Conservation (phyloP, 2,797 vertebrate genomes). For the Acomys russatus region DNA sequence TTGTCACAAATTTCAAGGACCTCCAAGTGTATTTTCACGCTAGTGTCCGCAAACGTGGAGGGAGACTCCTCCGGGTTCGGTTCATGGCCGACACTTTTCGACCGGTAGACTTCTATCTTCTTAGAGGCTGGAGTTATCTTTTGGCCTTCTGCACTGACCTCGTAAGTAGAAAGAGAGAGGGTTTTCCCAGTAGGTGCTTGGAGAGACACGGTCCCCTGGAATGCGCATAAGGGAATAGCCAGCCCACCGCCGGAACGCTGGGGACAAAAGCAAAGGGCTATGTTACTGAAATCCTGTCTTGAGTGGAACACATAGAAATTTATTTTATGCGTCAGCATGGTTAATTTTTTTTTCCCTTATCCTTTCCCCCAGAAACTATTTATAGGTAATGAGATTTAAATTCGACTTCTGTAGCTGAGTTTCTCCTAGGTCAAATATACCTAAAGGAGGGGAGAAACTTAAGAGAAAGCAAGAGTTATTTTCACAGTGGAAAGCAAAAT, state of each 20-base stretch:
- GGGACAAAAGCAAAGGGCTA: slow-evolving; percentile 59
- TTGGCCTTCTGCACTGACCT: slow-evolving; percentile 97
- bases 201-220: slow-evolving; percentile 98
- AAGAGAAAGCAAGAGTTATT: slow-evolving; percentile 1
- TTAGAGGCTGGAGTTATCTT: slow-evolving; percentile 93
- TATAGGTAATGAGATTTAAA: slow-evolving; percentile 34
- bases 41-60: slow-evolving; percentile 91
- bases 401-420: not conserved
- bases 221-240: slow-evolving; percentile 96
- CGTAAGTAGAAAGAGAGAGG: slow-evolving; percentile 97
- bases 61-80: slow-evolving; percentile 93
- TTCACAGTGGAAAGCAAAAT: slow-evolving; percentile 7
- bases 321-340: slow-evolving; percentile 12
- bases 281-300: not conserved
- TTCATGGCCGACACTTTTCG: slow-evolving; percentile 98
- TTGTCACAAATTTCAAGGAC: slow-evolving; percentile 99
- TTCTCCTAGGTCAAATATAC: slow-evolving; percentile 30
- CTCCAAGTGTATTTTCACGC: slow-evolving; percentile 98
- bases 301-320: not conserved
- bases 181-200: slow-evolving; percentile 97
- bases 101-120: slow-evolving; percentile 98
- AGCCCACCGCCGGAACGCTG: slow-evolving; percentile 94
- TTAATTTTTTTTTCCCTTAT: not conserved
- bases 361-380: slow-evolving; percentile 40
- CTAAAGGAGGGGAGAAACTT: not conserved